Evolutionary conservation across 2,113 vertebrate genomes (phyloP), one percentile per base, ranked within the genome.

Genomic region (Aspiorhynchus laticeps): DNA sequence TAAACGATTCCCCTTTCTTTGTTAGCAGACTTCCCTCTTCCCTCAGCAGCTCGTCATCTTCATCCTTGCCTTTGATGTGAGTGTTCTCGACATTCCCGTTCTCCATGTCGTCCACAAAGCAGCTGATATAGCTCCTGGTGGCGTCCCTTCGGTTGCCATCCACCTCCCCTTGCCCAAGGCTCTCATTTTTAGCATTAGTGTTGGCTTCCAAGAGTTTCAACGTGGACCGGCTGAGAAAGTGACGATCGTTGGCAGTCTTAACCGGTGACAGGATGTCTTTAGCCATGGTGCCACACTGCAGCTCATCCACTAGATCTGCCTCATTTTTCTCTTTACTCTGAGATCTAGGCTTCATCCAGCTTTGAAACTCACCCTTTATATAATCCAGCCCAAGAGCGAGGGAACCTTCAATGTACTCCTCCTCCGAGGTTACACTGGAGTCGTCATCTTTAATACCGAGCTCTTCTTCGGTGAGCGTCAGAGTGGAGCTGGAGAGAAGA

Each of bases 381-480:
- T 97, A 98, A 92, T 99, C 97, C 88, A 98, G 88, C 67, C 97
- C 97, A 83, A 97, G 94, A 84, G 96, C 93, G 90, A 97, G 94
- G 26, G 95, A 93, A 69, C 95, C 95, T 77, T 97, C 97, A 92
- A 97, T 96, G 88, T 97, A 97, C 82, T 98, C 98, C 73, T 99
- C 97, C 10, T 97, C 97, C 12, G 97, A 98, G 69, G 94, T 94
- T 48, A 96, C 94, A 82, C 97, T 98, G 79, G 96, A 95, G 84
- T 97, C 95, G 73, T 96, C 97, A 43, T 98, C 97, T 91, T 96
- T 96, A 77, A 97, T 91, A 53, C 97, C 96, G 0, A 98, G 93
- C 89, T 99, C 98, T 93, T 99, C 98, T 93, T 99, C 98, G 0
- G 97, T 99, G 90, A 99, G 95, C 2, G 98, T 99, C 83, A 99